Conservation (phyloP, 2,113 vertebrate species). For the Bombycilla garrulus region DNA sequence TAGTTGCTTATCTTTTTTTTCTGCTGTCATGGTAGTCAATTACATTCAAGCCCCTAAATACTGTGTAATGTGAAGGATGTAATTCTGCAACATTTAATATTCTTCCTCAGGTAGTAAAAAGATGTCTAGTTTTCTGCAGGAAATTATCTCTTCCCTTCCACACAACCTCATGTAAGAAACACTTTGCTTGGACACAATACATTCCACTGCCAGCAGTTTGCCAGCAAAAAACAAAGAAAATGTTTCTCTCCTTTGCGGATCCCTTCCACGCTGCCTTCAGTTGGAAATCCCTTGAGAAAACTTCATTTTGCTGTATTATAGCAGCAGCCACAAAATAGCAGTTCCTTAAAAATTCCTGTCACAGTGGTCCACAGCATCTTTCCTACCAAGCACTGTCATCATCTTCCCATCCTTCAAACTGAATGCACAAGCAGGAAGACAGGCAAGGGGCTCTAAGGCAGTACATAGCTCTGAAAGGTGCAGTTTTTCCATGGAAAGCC, state of each 20-base stretch:
- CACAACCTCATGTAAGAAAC: not conserved
- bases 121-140: not conserved
- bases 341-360: not conserved
- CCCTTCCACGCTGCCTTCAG: not conserved
- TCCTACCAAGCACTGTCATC: fast-evolving
- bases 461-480: fast-evolving
- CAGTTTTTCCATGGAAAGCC: not conserved
- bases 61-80: not conserved
- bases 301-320: not conserved
- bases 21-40: not conserved
- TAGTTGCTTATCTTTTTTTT: not conserved
- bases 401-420: not conserved
- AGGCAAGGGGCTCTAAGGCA: not conserved
- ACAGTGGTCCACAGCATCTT: not conserved
- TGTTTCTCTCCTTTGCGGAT: not conserved
- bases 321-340: not conserved
- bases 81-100: not conserved
- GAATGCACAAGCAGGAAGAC: not conserved
- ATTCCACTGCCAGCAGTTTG: slow-evolving; percentile 13
- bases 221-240: not conserved
- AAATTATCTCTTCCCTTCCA: not conserved
- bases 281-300: not conserved
- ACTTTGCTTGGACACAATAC: not conserved
- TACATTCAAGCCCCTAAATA: not conserved
- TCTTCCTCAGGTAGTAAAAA: not conserved